Conservation (phyloP, 2,797 vertebrate species). For the Tragopan temminckii region DNA sequence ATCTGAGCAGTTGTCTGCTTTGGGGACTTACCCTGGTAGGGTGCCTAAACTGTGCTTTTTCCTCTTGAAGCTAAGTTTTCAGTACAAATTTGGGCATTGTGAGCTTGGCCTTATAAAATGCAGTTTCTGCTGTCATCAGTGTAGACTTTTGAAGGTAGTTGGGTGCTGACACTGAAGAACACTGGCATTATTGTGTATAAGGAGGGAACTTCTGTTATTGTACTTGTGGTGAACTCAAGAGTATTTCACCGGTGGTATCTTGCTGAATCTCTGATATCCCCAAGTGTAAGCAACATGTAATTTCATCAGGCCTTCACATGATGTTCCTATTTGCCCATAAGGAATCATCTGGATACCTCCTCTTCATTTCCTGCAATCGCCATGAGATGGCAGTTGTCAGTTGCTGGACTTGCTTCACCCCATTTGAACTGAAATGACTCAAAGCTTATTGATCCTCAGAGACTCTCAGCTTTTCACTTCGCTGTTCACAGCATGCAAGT, state of each 20-base stretch:
- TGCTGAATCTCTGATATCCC: background rate
- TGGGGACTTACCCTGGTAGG: background rate
- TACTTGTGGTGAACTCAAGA: background rate
- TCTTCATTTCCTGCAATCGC: background rate
- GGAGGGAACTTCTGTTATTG: background rate
- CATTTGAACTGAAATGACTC: background rate
- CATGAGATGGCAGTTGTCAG: conserved; percentile 61
- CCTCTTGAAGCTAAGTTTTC: background rate
- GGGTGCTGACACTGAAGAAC: background rate
- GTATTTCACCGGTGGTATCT: background rate
- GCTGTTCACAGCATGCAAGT: conserved; percentile 23
- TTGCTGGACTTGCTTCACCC: conserved; percentile 23
- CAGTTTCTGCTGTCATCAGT: background rate
- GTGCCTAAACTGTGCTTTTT: background rate
- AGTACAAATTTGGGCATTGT: background rate
- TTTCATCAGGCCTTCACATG: background rate
- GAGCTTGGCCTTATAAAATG: fast-evolving
- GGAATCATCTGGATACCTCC: background rate
- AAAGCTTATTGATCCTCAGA: conserved; percentile 49
- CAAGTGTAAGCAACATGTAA: background rate
- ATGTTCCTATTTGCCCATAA: background rate
- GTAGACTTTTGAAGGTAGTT: background rate
- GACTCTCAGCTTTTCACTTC: background rate
- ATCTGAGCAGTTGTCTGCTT: background rate
- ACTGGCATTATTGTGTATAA: background rate